Evolutionary conservation across 2,797 vertebrate genomes (phyloP), one percentile per base, ranked within the genome.

Genomic region (Rhodeus uyekii): DNA sequence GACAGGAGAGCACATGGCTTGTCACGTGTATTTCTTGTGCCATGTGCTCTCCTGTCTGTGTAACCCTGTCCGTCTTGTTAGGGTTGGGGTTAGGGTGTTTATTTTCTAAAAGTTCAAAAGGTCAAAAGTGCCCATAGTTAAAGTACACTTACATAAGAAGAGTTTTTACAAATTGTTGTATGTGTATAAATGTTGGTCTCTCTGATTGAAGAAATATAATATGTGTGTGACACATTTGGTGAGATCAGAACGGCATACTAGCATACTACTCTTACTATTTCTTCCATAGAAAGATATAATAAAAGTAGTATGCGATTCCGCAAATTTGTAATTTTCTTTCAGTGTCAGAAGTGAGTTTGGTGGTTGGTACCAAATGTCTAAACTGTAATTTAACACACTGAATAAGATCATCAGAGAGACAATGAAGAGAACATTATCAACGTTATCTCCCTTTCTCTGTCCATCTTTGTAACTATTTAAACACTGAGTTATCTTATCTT

Each of bases 401-500:
- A 80, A 39, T 24, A 38, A 61, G 44, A 74, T 34, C 22, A 65
- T 73, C 3, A 81, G 60, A 64, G 7, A 42, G 24, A 34, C 27
- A 44, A 53, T 68, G 22, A 78, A 39, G 22, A 38, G 9, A 29
- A 1, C 50, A 79, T 42, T n/a, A n/a, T n/a, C n/a, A n/a, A n/a
- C n/a, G n/a, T n/a, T n/a, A n/a, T n/a, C n/a, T n/a, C n/a, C n/a
- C n/a, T 53, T 50, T 50, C 32, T 74, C 60, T 69, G 80, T 48
- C 71, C 53, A 69, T 82, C 34, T 68, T 82, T 79, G 53, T 46
- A 77, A 80, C 72, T 80, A 29, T 73, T 55, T 29, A 76, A 67
- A 50, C 53, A 76, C 58, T 38, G 55, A 48, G 44, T 58, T 24
- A 76, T 83, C 27, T 63, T 71, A 65, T 82, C 63, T 82, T 24